These are phyloP conservation scores for Progne subis DNA, from an alignment of 2,113 vertebrate species.

Conservation along the genomic window DNA sequence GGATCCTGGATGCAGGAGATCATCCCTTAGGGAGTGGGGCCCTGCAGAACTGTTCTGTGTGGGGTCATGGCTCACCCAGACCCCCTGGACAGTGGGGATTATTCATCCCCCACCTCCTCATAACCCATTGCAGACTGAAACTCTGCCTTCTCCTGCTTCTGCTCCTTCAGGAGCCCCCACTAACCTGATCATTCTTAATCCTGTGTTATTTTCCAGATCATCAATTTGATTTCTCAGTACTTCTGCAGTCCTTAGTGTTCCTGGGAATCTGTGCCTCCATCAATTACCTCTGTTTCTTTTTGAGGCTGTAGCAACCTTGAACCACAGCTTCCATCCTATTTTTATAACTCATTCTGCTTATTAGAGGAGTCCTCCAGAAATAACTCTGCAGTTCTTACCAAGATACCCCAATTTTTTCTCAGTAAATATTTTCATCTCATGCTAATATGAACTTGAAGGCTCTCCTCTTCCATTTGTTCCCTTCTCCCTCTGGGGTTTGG, in stretches of 20 bases:
- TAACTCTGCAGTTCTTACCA: background rate
- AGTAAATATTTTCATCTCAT: background rate
- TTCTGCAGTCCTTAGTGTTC: conserved; percentile 17
- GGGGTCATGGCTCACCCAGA: background rate
- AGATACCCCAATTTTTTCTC: background rate
- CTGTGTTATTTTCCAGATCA: conserved; percentile 49
- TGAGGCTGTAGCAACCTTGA: conserved; percentile 7
- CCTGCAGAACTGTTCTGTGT: background rate
- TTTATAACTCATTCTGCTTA: background rate
- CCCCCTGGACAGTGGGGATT: background rate
- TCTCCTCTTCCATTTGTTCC: background rate
- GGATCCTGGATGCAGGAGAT: background rate
- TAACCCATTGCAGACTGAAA: background rate
- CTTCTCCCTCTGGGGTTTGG: background rate
- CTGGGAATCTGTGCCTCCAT: conserved; percentile 26
- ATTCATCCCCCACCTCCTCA: background rate
- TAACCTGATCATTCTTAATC: conserved; percentile 21
- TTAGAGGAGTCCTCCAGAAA: conserved; percentile 4
- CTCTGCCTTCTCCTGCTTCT: background rate
- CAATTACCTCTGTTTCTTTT: conserved; percentile 10
- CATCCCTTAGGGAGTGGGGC: background rate
- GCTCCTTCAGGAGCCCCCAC: background rate
- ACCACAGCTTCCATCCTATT: background rate
- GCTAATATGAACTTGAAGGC: background rate
- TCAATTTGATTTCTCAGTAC: conserved; percentile 51